These are phyloP conservation scores for Troides helena DNA, from an alignment of 2,888 invertebrate species.

Conservation along the genomic window DNA sequence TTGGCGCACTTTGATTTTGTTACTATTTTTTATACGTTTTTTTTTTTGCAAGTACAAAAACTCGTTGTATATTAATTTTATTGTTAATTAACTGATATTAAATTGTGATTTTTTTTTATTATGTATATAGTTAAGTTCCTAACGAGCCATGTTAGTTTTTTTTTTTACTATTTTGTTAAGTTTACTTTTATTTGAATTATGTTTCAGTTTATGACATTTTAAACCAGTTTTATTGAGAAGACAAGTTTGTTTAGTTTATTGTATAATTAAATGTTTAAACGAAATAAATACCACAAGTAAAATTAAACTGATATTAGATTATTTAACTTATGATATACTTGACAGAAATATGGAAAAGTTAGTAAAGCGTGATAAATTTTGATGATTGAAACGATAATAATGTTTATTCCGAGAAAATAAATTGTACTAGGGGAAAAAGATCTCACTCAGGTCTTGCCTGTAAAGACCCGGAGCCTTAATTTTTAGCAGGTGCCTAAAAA, in stretches of 20 bases:
- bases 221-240: constrained; percentile 6
- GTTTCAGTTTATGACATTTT: constrained; percentile 19
- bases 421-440: too few relatives aligned
- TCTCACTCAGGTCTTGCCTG: too few relatives aligned
- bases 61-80: constrained; percentile 37
- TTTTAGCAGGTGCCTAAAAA: too few relatives aligned
- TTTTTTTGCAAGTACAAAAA: constrained; percentile 37
- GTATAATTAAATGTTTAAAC: neutral
- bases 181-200: constrained; percentile 35
- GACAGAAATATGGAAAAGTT: too few relatives aligned
- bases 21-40: constrained; percentile 26
- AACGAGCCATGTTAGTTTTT: constrained; percentile 40
- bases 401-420: too few relatives aligned
- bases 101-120: constrained; percentile 38
- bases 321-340: neutral
- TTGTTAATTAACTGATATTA: constrained; percentile 37
- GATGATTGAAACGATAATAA: too few relatives aligned
- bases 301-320: neutral
- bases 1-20: constrained; percentile 29
- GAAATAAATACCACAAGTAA: neutral
- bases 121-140: constrained; percentile 44
- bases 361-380: too few relatives aligned
- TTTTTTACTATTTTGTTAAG: constrained; percentile 37
- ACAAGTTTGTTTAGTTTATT: constrained; percentile 17
- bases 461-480: too few relatives aligned